phyloP scores from a whole-genome alignment of 1,140 invertebrate species.

The Drosophila sucinea region DNA sequence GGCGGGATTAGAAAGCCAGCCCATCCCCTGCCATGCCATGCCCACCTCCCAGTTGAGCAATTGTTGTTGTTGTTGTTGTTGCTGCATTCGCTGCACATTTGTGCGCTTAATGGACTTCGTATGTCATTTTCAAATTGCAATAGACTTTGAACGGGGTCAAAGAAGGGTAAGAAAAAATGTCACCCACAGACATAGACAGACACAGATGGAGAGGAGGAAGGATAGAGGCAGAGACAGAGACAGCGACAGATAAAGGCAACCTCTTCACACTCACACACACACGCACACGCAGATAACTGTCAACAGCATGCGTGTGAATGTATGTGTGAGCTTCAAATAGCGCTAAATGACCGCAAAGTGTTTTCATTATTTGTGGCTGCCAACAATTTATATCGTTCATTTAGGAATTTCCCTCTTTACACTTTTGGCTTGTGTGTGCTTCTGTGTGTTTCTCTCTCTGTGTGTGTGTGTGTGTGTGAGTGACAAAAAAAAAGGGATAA shows the following conservation, averaged over 20 bases:
- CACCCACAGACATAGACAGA: constrained; percentile 55
- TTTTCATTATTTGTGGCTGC: constrained; percentile 81
- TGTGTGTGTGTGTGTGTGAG: constrained; percentile 29
- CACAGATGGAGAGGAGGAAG: constrained; percentile 12
- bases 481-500: constrained; percentile 34
- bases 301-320: constrained; percentile 49
- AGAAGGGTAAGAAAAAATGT: constrained; percentile 65
- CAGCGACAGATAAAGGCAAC: constrained; percentile 14
- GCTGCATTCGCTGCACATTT: constrained; percentile 63
- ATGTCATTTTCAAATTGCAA: constrained; percentile 82
- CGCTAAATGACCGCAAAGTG: constrained; percentile 81
- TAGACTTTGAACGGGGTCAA: constrained; percentile 64
- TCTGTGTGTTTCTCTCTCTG: constrained; percentile 10
- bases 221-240: constrained; percentile 1
- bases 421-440: constrained; percentile 34
- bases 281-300: constrained; percentile 49
- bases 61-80: constrained; percentile 28
- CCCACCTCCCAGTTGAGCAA: constrained; percentile 29
- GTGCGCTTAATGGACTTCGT: constrained; percentile 79
- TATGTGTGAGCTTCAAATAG: constrained; percentile 65
- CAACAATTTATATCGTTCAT: constrained; percentile 82
- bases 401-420: constrained; percentile 76
- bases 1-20: constrained; percentile 43
- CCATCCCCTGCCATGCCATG: background rate
- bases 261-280: constrained; percentile 31